These are phyloP conservation scores for Cyprinodon variegatus DNA, from an alignment of 2,113 vertebrate species.

Conservation along the genomic window DNA sequence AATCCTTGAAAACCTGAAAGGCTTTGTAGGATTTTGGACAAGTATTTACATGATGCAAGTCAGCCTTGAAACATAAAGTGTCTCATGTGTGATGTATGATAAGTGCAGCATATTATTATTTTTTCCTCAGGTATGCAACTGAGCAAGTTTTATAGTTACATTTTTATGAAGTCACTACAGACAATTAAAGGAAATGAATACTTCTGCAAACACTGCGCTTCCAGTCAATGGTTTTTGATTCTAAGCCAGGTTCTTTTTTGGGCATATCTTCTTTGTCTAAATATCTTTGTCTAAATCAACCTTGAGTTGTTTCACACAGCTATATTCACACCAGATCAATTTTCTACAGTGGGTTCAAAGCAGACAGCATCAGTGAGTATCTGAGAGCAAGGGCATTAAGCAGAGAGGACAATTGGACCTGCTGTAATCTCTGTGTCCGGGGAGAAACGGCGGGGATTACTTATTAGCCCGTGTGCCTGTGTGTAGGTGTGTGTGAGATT, in stretches of 20 bases:
- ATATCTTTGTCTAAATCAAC: not conserved
- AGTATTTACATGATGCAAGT: too few relatives aligned
- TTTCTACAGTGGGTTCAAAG: slow-evolving; percentile 40
- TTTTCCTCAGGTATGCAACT: too few relatives aligned
- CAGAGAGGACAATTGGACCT: slow-evolving; percentile 57
- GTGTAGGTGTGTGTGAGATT: slow-evolving; percentile 7
- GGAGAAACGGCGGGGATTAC: slow-evolving; percentile 62
- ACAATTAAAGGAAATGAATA: too few relatives aligned
- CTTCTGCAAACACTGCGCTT: too few relatives aligned
- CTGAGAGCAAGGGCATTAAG: slow-evolving; percentile 51
- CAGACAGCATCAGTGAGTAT: slow-evolving; percentile 37
- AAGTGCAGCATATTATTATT: too few relatives aligned
- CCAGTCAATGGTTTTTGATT: not conserved
- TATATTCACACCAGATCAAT: not conserved
- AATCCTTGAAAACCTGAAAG: too few relatives aligned
- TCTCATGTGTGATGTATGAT: too few relatives aligned
- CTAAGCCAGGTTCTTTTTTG: not conserved
- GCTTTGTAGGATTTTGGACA: too few relatives aligned
- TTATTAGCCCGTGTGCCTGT: slow-evolving; percentile 42
- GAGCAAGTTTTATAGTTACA: too few relatives aligned
- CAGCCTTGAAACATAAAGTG: too few relatives aligned
- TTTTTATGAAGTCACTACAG: too few relatives aligned
- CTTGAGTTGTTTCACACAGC: not conserved
- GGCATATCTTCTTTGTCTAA: not conserved
- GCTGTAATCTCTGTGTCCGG: slow-evolving; percentile 64